Evolutionary conservation across 2,888 invertebrate genomes (phyloP), one percentile per base, ranked within the genome.

Genomic region (Zaprionus lineosus): DNA sequence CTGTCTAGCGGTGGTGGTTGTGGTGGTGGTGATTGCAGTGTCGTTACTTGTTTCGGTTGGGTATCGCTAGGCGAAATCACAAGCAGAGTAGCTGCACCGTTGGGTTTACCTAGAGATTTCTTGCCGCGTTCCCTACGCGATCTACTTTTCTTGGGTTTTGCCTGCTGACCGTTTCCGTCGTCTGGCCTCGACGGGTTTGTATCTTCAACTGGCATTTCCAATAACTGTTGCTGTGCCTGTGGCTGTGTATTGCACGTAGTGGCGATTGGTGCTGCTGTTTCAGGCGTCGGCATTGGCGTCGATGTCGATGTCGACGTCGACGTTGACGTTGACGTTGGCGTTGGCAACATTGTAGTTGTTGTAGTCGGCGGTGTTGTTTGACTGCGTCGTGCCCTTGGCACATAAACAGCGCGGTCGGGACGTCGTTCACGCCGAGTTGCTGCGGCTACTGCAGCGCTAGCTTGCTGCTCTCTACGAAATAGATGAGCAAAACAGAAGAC

Each of bases 401-500:
- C 93, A 91, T 95, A 96, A 43, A 95, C 93, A 12, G 94, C 95
- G 29, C 94, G 93, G 89, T 95, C 95, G 39, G 95, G 95, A 70
- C 95, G 92, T 55, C 93, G 92, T 82, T 90, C 89, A 61, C 90
- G 88, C 62, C 88, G 91, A 39, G 68, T 67, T 19, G 79, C 52
- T 68, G 74, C 62, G 60, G 77, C 90, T 68, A 91, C 90, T 59
- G 90, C 86, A 46, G 67, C 55, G 26, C 33, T 58, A 2, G 34
- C 31, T 40, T 76, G 77, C 28, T 64, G 77, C 74, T 75, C 79
- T 73, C 65, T 75, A 43, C 72, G 75, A 86, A 87, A 33, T 44
- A 62, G 48, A 59, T 57, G 63, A 82, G 56, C 78, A 86, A 87
- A 86, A 83, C 70, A 83, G 57, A 72, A 66, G 56, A 12, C 39